Evolutionary conservation across 2,888 invertebrate species (phyloP), one percentile per base, ranked within the genome.

Genomic region (Anthrax anthrax): DNA sequence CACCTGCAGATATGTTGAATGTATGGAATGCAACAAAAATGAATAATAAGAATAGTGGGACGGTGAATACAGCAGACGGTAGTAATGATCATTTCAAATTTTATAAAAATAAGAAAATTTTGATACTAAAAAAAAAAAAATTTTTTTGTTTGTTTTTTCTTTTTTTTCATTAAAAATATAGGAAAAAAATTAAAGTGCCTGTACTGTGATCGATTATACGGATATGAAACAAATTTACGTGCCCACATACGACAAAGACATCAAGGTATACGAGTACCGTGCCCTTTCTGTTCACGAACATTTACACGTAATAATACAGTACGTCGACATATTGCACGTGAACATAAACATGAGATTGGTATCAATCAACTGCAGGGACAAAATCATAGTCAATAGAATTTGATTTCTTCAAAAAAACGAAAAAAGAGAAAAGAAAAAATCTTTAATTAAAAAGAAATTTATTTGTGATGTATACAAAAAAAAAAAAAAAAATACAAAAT

Each of bases 301-400:
- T 90, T 90, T 70, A 90, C 90, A 56, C 80, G 90, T 60, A 90
- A 90, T 76, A 90, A 90, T 72, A 90, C 89, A 29, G 89, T 90
- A 60, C 78, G 90, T 52, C 78, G 89, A 53, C 90, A 90, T 69
- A 89, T 90, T 65, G 88, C 89, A 32, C 80, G 90, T 57, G 89
- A 90, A 70, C 89, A 89, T 60, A 88, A 87, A 70, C 79, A 82
- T 55, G 67, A 67, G 57, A 68, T 67, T 46, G 67, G 67, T 36
- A 55, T 62, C 43, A 57, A 56, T 54, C 57, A 57, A 52, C 43
- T 56, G 49, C 53, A 54, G 47, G 61, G 62, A 57, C 64, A 64
- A 52, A 67, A 67, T 60, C 67, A 65, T 56, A 64, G 63, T 57
- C 66, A 67, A 67, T 67, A 66, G 66, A 64, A 63, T 42, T 42